Percentiles rank a stretch among this genome's conserved stretches.
phyloP scores from a whole-genome alignment of 2,113 vertebrate species.

The Bettongia penicillata region DNA sequence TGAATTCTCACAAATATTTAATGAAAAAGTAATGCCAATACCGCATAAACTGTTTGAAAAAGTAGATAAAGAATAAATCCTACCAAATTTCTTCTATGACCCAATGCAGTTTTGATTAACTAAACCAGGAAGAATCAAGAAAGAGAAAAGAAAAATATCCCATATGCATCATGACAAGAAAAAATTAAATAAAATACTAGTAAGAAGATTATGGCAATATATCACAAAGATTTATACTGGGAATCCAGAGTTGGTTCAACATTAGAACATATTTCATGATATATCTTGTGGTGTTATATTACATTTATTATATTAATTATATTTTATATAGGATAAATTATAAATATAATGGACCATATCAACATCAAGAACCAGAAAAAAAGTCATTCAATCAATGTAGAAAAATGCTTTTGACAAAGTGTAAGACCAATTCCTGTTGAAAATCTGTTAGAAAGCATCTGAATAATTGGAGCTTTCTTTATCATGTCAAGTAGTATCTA shows the following conservation, averaged over 20 bases:
- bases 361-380: neutral
- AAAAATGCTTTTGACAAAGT: neutral
- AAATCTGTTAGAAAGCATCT: neutral
- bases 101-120: neutral
- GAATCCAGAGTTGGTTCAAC: neutral
- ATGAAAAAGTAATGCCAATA: neutral
- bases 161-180: neutral
- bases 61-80: neutral
- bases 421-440: neutral
- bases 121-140: neutral
- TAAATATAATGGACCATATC: neutral
- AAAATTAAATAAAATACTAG: neutral
- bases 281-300: neutral
- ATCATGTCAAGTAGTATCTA: neutral
- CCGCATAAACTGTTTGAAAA: neutral
- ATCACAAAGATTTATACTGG: neutral
- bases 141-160: neutral
- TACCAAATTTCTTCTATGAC: neutral
- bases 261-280: neutral
- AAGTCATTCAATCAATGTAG: neutral
- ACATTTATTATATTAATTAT: too few species aligned
- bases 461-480: neutral
- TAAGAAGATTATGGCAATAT: neutral
- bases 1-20: neutral
- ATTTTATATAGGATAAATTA: too few species aligned